Base-by-base conservation (phyloP, 35 echinoderm and acorn worm species). In the Apostichopus californicus region DNA sequence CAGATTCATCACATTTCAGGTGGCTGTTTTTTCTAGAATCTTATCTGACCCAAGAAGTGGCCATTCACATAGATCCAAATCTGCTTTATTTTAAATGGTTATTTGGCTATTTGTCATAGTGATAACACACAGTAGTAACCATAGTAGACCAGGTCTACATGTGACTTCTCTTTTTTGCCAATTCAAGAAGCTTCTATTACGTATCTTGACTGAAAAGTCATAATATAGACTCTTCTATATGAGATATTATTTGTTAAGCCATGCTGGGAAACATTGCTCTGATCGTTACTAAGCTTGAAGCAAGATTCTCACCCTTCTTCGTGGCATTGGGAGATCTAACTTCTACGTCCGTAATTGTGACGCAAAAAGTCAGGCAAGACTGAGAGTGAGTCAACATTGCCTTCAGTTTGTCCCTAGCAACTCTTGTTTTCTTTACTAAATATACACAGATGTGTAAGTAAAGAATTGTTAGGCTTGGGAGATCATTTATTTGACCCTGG, bases 351-450 rank as follows among this genome's bases (percentile, higher is more conserved):
- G 71, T 75, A 75, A 75, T 75, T 75, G 71, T 85, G 81, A 85
- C 55, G 81, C 80, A 58, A 52, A 25, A n/a, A 58, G 54, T 85
- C 81, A 25, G 55, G 54, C 20, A 59, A 58, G 54, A 8, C 81
- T 85, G 55, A 23, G 55, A 58, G 15, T 83, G 56, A 58, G 55
- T 85, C 81, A 85, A 85, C 81, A 85, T 85, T 59, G n/a, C 34
- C 81, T 85, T 85, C 55, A 21, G 58, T n/a, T 85, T 25, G 55
- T 55, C 81, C 81, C 58, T 85, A 85, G 81, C 54, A 85, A 85
- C 81, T 59, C 21, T 85, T 54, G 57, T 61, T 85, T 83, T 83
- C 53, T 83, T 85, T 55, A 59, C 81, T 85, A 18, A 60, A 20
- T 85, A 85, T 85, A 85, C 81, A 85, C 21, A 59, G 81, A 58